These are phyloP conservation scores for Oryzias sinensis DNA, from an alignment of 2,797 vertebrate genomes.

Conservation along the genomic window DNA sequence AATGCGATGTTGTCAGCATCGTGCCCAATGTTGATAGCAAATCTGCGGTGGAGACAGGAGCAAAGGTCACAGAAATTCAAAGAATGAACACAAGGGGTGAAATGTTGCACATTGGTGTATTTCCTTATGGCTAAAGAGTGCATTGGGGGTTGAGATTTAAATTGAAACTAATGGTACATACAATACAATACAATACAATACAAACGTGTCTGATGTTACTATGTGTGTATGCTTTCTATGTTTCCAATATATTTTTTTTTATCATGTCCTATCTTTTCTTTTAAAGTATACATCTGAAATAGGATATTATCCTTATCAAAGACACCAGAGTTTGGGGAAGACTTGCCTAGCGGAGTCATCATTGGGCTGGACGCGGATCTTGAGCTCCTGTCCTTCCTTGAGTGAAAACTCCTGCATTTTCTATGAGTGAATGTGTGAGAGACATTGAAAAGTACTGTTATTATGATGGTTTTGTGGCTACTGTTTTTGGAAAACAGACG, in stretches of 20 bases:
- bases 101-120: not conserved
- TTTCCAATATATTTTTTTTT: no score
- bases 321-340: not conserved
- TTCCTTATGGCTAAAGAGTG: no score
- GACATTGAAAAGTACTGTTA: not conserved
- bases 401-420: constrained; percentile 69
- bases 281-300: no score
- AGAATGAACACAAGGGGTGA: not conserved
- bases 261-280: no score
- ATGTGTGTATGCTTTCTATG: no score
- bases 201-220: no score
- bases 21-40: constrained; percentile 78
- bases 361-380: constrained; percentile 62
- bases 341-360: constrained; percentile 35
- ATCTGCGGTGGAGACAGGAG: constrained; percentile 50
- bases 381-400: constrained; percentile 73
- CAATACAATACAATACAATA: no score
- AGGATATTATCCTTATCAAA: not conserved
- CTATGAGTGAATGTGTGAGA: constrained; percentile 34
- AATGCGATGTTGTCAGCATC: constrained; percentile 63
- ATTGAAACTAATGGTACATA: no score
- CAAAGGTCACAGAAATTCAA: not conserved
- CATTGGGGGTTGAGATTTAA: no score
- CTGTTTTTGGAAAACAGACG: no score
- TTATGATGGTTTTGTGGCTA: not conserved